These are phyloP conservation scores for Ptychoptera albimana DNA, from an alignment of 2,888 invertebrate genomes.

Conservation along the genomic window DNA sequence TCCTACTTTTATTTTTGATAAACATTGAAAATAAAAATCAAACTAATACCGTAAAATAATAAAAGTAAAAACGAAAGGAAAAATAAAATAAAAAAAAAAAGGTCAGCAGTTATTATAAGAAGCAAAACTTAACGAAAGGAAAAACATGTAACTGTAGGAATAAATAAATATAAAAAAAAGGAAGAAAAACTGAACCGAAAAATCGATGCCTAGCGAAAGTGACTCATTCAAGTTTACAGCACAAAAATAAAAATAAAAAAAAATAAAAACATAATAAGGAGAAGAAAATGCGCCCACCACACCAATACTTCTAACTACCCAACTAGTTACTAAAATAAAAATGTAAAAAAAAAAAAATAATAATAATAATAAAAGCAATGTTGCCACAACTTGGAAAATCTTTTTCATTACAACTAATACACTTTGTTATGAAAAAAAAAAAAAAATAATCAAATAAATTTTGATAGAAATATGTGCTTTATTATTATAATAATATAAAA, in stretches of 20 bases:
- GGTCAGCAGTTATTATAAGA: no score
- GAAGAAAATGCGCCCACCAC: neutral
- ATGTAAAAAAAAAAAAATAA: conserved; percentile 1
- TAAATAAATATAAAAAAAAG: neutral
- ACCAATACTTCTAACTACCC: no score
- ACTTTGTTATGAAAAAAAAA: no score
- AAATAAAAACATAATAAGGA: conserved; percentile 6
- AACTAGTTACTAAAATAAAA: neutral
- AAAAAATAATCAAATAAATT: no score
- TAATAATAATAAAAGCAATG: neutral
- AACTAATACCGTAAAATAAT: no score
- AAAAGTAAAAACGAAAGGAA: no score
- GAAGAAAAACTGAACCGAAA: conserved; percentile 8
- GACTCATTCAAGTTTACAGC: conserved; percentile 12
- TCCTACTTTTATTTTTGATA: no score
- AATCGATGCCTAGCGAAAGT: conserved; percentile 16
- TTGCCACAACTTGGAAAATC: neutral
- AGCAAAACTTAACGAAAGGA: neutral
- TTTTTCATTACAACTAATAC: neutral
- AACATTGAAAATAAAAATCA: no score
- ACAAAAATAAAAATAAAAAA: conserved; percentile 5
- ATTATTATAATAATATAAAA: no score
- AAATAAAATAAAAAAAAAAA: no score
- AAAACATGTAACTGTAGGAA: neutral
- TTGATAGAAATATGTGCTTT: no score